These are phyloP conservation scores for Ailuropoda melanoleuca DNA, from an alignment of 2,113 vertebrate genomes.

Conservation along the genomic window DNA sequence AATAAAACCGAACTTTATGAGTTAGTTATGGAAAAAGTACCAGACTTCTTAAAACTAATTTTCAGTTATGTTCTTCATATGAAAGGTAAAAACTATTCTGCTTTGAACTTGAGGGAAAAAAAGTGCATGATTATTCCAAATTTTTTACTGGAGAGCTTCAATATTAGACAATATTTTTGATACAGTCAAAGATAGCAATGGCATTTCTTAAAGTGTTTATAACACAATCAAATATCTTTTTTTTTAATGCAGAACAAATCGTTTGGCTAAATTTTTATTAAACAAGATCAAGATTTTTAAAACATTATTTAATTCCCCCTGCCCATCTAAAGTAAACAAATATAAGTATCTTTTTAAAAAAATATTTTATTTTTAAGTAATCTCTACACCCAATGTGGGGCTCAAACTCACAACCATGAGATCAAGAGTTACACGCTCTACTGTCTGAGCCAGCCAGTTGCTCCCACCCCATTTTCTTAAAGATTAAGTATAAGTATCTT, in stretches of 20 bases:
- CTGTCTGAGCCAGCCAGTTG: not conserved
- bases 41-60: not conserved
- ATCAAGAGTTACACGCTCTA: not conserved
- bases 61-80: not conserved
- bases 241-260: not conserved
- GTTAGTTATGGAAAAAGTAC: not conserved
- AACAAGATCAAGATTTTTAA: not conserved
- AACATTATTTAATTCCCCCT: not conserved
- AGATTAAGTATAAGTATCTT: not conserved
- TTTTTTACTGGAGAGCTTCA: not conserved
- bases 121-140: not conserved
- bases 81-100: slow-evolving; percentile 19
- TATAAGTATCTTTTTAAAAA: not conserved
- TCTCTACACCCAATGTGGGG: not conserved
- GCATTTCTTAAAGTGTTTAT: not conserved
- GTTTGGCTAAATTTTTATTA: slow-evolving; percentile 29
- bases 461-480: not conserved
- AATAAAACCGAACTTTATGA: not conserved
- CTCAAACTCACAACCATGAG: not conserved
- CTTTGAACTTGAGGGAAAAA: not conserved
- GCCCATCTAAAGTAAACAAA: slow-evolving; percentile 9
- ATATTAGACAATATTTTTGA: not conserved
- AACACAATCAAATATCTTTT: not conserved
- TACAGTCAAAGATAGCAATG: not conserved
- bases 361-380: not conserved